phyloP scores from a whole-genome alignment of 2,888 invertebrate genomes.

The Parnassius smintheus region DNA sequence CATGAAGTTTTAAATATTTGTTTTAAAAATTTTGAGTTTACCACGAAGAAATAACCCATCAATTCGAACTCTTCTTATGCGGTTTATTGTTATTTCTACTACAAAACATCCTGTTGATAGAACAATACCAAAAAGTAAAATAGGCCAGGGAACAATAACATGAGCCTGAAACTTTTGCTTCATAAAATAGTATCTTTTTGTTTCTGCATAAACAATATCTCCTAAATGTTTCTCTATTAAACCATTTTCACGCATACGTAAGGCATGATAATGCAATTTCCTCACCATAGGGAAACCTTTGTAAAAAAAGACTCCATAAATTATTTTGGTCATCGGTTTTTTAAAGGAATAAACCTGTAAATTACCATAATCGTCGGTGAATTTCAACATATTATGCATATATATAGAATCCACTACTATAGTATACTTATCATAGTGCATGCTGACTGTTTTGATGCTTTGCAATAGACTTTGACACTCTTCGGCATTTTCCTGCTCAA shows the following conservation, averaged over 20 bases:
- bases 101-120: conserved; percentile 3
- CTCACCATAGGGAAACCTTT: conserved; percentile 31
- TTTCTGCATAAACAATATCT: conserved; percentile 11
- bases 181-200: conserved; percentile 5
- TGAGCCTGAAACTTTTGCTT: conserved; percentile 10
- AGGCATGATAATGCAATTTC: conserved; percentile 10
- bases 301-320: conserved; percentile 28
- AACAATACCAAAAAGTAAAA: conserved; percentile 9
- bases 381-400: conserved; percentile 39
- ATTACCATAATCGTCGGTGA: conserved; percentile 41
- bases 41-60: too few relatives aligned
- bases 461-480: conserved; percentile 34
- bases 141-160: conserved; percentile 4
- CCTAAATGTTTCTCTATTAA: conserved; percentile 19
- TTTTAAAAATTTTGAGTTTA: too few relatives aligned
- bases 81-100: conserved; percentile 4
- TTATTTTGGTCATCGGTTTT: conserved; percentile 23
- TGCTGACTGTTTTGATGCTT: conserved; percentile 45
- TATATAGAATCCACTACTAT: conserved; percentile 42
- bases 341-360: conserved; percentile 33
- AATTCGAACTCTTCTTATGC: neutral
- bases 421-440: conserved; percentile 41
- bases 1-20: too few relatives aligned
- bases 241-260: conserved; percentile 25
- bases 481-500: conserved; percentile 18